Conservation (phyloP, 1,140 invertebrate genomes). For the Psix sp. region DNA sequence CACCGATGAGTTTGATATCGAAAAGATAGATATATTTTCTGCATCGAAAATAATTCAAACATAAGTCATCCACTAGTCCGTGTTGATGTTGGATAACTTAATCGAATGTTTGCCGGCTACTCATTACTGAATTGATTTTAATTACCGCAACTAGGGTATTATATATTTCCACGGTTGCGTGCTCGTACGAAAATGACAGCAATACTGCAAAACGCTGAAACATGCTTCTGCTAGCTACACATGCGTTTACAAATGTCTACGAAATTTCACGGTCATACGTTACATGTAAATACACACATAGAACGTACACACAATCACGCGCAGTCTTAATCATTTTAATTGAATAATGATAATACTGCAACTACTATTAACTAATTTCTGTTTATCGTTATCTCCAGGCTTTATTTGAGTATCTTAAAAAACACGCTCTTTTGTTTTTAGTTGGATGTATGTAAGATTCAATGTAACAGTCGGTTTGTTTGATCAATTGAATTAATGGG, state of each 20-base stretch:
- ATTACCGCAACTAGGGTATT: conserved; percentile 28
- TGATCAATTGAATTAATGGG: no score
- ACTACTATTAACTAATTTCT: conserved; percentile 29
- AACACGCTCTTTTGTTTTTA: no score
- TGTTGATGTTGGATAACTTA: conserved; percentile 15
- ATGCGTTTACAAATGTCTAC: not conserved
- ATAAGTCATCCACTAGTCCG: no score
- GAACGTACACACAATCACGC: conserved; percentile 5
- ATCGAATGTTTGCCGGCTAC: conserved; percentile 4
- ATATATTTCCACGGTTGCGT: conserved; percentile 37
- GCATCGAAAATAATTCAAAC: not conserved
- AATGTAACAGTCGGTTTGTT: no score
- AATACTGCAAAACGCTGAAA: conserved; percentile 50
- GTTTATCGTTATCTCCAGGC: no score
- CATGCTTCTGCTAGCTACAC: conserved; percentile 48
- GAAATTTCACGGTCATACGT: not conserved
- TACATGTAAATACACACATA: conserved; percentile 38
- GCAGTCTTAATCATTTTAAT: conserved; percentile 44
- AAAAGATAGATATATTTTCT: no score
- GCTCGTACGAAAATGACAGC: conserved; percentile 44
- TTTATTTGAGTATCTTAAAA: no score
- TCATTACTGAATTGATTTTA: conserved; percentile 44
- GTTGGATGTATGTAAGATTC: no score
- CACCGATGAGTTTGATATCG: no score
- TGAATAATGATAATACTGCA: conserved; percentile 44